A percentile compares a stretch with the other conserved stretches of the same genome.
These are phyloP conservation scores for Cataglyphis albicans DNA, from an alignment of 2,888 invertebrate genomes.

Conservation along the genomic window DNA sequence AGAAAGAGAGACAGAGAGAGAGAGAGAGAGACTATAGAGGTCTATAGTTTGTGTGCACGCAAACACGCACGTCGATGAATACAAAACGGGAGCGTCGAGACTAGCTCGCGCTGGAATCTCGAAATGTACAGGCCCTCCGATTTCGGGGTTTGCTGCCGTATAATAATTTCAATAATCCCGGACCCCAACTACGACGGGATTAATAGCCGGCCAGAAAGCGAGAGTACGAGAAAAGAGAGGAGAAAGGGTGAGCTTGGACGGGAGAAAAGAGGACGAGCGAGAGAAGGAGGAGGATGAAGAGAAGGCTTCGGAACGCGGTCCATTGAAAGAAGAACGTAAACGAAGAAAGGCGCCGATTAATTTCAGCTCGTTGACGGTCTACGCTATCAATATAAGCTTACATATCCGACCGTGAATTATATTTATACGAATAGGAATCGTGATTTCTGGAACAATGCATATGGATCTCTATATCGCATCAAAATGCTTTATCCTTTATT, in stretches of 20 bases:
- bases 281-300: constrained; percentile 42
- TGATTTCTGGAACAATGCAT: constrained; percentile 6
- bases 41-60: not conserved
- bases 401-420: not conserved
- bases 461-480: not conserved
- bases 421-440: not conserved
- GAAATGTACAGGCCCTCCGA: constrained; percentile 69
- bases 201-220: constrained; percentile 72
- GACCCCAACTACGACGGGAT: constrained; percentile 77
- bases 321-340: constrained; percentile 63
- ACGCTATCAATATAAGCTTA: constrained; percentile 33
- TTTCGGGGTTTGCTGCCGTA: constrained; percentile 78
- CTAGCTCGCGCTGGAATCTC: constrained; percentile 64
- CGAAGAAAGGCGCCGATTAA: constrained; percentile 74
- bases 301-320: constrained; percentile 17
- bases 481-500: not conserved
- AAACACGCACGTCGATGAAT: constrained; percentile 52
- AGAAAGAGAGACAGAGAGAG: constrained; percentile 2
- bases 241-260: constrained; percentile 12
- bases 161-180: constrained; percentile 83
- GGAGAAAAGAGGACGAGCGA: constrained; percentile 13
- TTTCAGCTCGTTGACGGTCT: constrained; percentile 69
- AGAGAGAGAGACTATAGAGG: not conserved
- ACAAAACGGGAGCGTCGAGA: constrained; percentile 48
- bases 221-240: constrained; percentile 47